Conservation (phyloP, 1,140 invertebrate genomes). For the Heliothis virescens region DNA sequence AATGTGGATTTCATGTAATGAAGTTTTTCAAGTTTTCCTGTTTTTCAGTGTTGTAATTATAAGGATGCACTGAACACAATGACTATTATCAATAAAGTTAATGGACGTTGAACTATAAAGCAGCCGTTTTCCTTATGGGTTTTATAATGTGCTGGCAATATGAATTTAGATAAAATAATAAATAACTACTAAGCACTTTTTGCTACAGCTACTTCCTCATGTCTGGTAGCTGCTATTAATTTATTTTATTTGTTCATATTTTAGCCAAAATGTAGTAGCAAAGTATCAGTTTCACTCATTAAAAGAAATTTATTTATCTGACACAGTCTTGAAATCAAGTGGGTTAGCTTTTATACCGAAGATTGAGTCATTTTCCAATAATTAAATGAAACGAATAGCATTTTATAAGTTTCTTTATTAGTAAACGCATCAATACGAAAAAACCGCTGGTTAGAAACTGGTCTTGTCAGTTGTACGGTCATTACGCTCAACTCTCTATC, state of each 20-base stretch:
- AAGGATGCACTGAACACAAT: background rate
- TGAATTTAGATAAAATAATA: constrained; percentile 2
- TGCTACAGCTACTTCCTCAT: background rate
- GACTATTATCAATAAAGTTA: constrained; percentile 21
- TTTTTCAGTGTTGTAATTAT: background rate
- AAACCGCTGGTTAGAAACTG: background rate
- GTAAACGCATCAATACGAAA: too few species aligned
- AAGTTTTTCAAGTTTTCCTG: background rate
- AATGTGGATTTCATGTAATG: too few species aligned
- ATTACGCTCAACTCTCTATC: constrained; percentile 15
- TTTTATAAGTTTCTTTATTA: too few species aligned
- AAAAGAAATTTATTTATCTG: too few species aligned
- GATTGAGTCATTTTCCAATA: too few species aligned
- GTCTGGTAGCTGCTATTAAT: background rate
- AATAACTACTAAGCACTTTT: background rate
- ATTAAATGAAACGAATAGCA: too few species aligned
- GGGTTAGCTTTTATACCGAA: too few species aligned
- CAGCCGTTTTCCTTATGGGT: constrained; percentile 19
- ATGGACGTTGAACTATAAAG: background rate
- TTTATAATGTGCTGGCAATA: constrained; percentile 2
- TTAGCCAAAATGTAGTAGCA: too few species aligned
- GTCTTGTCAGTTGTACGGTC: background rate
- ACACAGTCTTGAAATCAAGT: too few species aligned
- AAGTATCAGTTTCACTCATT: too few species aligned
- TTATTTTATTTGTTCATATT: too few species aligned